Evolutionary conservation across 2,797 vertebrate species (phyloP).

Genomic region (Fringilla coelebs): DNA sequence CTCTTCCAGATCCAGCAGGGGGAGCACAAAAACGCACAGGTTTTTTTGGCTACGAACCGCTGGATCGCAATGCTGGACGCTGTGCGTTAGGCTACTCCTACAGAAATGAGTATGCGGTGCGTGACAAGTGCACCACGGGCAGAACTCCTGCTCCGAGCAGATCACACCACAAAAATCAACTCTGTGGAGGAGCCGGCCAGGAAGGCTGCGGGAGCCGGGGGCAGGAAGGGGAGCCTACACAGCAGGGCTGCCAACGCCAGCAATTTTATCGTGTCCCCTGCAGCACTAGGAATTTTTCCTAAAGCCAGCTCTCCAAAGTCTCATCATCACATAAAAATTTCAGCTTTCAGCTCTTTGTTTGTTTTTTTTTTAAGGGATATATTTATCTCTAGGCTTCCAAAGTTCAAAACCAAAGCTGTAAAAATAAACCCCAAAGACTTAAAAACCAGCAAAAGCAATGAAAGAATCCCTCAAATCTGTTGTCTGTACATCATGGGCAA

Average conservation of each 20-base stretch:
- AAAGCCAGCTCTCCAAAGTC: not conserved
- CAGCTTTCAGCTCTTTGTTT: not conserved
- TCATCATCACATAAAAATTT: not conserved
- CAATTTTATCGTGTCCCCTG: not conserved
- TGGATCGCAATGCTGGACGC: not conserved
- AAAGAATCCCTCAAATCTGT: not conserved
- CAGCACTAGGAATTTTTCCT: not conserved
- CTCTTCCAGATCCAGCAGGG: not conserved
- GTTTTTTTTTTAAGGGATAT: not conserved
- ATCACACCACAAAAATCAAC: not conserved
- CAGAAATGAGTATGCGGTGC: not conserved
- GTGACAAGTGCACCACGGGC: rapidly evolving
- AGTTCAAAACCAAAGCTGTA: not conserved
- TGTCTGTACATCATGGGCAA: rapidly evolving
- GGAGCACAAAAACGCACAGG: not conserved
- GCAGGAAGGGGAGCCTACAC: not conserved
- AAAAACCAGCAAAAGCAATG: not conserved
- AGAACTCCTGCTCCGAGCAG: not conserved
- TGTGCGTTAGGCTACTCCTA: not conserved
- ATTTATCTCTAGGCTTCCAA: not conserved
- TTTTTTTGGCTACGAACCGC: not conserved
- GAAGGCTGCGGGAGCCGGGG: not conserved
- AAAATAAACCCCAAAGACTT: not conserved
- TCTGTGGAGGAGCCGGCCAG: not conserved
- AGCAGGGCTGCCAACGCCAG: not conserved